These are phyloP conservation scores for Saccostrea echinata DNA, from an alignment of 1,140 invertebrate species.

Conservation along the genomic window DNA sequence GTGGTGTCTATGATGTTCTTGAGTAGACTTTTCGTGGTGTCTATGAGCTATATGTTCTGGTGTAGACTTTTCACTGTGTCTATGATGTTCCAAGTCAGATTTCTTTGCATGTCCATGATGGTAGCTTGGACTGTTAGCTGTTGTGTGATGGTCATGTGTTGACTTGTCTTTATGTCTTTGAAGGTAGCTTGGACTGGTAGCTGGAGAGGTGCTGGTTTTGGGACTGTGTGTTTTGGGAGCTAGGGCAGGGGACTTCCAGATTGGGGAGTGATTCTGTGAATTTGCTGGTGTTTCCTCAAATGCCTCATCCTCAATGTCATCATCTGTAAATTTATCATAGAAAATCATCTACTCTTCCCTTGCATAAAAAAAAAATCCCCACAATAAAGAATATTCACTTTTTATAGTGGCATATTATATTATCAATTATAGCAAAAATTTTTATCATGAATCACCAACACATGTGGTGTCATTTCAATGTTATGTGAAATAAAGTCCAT, in stretches of 20 bases:
- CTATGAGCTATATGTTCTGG: not conserved
- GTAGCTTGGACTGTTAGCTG: conserved; percentile 3
- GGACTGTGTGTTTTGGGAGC: not conserved
- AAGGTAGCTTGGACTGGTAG: conserved; percentile 9
- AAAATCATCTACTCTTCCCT: not conserved
- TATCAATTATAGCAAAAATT: not conserved
- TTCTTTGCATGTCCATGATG: not conserved
- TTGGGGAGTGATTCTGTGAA: conserved; percentile 4
- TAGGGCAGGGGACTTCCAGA: not conserved
- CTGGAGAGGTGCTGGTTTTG: conserved; percentile 27
- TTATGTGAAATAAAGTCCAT: not conserved
- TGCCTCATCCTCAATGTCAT: not conserved
- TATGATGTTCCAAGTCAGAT: not conserved
- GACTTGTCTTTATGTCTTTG: not conserved
- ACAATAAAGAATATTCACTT: conserved; percentile 6
- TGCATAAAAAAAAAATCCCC: not conserved
- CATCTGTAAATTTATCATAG: not conserved
- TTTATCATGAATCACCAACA: not conserved
- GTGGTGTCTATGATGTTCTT: not conserved
- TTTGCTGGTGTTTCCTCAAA: not conserved
- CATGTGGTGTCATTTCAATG: not conserved
- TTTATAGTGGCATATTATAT: not conserved
- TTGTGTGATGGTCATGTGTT: not conserved
- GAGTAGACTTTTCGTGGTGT: not conserved
- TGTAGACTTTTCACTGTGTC: not conserved